Base-by-base conservation (phyloP, 2,888 invertebrate genomes). In the Sericinus montela region DNA sequence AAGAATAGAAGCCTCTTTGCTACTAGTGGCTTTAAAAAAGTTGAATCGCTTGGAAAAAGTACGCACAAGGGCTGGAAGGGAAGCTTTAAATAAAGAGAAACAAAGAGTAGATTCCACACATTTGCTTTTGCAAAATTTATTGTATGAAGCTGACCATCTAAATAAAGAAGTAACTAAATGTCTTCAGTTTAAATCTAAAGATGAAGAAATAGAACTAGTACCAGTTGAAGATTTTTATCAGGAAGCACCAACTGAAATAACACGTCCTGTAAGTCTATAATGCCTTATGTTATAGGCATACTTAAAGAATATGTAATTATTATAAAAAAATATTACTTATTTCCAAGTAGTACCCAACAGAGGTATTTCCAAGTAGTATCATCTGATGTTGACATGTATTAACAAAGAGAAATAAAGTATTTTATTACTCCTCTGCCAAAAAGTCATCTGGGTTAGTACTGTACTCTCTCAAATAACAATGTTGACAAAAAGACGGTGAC, bases 91-190 rank as follows among this genome's bases (percentile, higher is more conserved):
- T 60, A 92, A 93, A 62, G 96, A 96, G 57, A 97, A 97, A 73
- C 94, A 94, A 64, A 93, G 94, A 59, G 97, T 98, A 0, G 98
- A 98, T 69, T 94, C 94, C 46, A 95, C 95, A 60, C 95, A 98
- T 71, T 82, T 98, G 43, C 95, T 96, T 62, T 89, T 98, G 46
- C 98, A 98, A 80, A 98, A 98, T 84, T 90, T 98, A 43, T 85
- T 98, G 4, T 98, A 98, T 75, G 98, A 98, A 90, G 94, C 96
- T 7, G 94, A 96, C 71, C 97, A 98, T 86, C 89, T 98, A 14
- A 94, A 97, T 60, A 96, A 97, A 62, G 98, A 98, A 90, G 97
- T 97, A n/a, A 93, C 95, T 14, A 97, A 97, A 68, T 98, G 98
- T 70, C 91, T 97, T 52, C 96, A 98, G 70, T 98, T 98, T 73